A percentile compares a stretch with the other conserved stretches of the same genome.
Conservation (phyloP, 2,888 invertebrate species). For the Leucophenga maculata region DNA sequence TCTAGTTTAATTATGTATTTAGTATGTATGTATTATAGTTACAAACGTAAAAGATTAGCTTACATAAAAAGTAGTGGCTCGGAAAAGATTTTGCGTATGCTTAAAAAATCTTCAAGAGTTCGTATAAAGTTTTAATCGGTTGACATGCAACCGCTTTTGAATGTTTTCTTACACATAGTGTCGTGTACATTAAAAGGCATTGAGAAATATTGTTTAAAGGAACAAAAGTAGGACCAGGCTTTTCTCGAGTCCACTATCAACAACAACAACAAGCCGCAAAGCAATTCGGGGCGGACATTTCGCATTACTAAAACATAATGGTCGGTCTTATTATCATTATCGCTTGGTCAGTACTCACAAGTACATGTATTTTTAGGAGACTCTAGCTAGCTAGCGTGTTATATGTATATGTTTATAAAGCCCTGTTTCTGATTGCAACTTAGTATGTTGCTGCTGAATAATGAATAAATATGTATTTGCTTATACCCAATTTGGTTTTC, state of each 20-base stretch:
- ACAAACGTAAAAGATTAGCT: slow-evolving; percentile 1
- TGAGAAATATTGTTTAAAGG: slow-evolving; percentile 63
- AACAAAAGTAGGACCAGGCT: slow-evolving; percentile 58
- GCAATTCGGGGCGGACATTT: slow-evolving; percentile 43
- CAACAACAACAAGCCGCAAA: slow-evolving; percentile 40
- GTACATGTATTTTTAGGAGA: no score
- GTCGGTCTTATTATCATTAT: slow-evolving; percentile 33
- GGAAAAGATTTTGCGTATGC: slow-evolving; percentile 37
- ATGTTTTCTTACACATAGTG: neutral
- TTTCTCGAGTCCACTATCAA: slow-evolving; percentile 35
- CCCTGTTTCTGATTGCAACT: no score
- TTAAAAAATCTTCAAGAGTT: slow-evolving; percentile 18
- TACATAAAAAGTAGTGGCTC: slow-evolving; percentile 38
- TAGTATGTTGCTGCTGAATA: no score
- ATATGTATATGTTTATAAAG: no score
- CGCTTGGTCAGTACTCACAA: no score
- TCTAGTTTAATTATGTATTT: no score
- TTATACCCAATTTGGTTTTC: no score
- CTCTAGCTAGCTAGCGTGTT: no score
- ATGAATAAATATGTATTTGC: no score
- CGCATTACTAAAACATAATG: slow-evolving; percentile 70
- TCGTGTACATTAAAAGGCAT: slow-evolving; percentile 18
- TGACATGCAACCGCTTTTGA: neutral
- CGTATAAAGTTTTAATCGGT: neutral
- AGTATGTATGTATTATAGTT: neutral